Evolutionary conservation across 2,797 vertebrate genomes (phyloP), one percentile per base, ranked within the genome.

Genomic region (Alosa sapidissima): DNA sequence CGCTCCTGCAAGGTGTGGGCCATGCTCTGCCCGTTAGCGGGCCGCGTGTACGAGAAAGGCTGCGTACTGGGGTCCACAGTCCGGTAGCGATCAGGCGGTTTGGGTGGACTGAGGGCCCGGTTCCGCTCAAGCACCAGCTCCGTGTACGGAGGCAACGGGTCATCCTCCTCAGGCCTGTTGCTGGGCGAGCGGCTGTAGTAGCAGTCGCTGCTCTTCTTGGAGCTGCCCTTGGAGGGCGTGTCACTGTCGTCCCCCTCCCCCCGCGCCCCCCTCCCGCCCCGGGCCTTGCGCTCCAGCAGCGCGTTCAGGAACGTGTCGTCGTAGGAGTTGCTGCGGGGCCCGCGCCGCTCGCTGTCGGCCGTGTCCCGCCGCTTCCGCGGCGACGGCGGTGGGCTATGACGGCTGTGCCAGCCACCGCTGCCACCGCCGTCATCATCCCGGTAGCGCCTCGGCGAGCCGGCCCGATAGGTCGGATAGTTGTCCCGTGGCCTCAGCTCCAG

Each of bases 91-190:
- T 75, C 86, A 9, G 68, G 8, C 33, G 81, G 82, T 92, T 94
- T 52, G 91, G 94, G 83, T 94, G 90, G 51, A 14, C 11, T 19
- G 16, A 4, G 54, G 16, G 54, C 91, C 88, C 95, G 92, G 93
- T 93, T 58, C n/a, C 90, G 85, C 86, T 94, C 95, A 33, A 68
- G 87, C 94, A 98, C 96, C 45, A 89, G 93, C 91, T 97, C 98
- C 0, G 96, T 97, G 94, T 99, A 99, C 0, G 98, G 98, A n/a
- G 98, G 98, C 92, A 99, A 89, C 51, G 95, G 87, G 88, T 99
- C 98, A 4, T 97, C 97, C 84, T 96, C 96, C 47, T 95, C 96
- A 0, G 95, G 96, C 81, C 95, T 94, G 90, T 93, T 94, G 93
- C 93, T 96, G 21, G 97, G 93, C 24, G 97, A 94, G 93, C 95